phyloP scores from a whole-genome alignment of 2,113 vertebrate genomes.

The Pavo muticus region DNA sequence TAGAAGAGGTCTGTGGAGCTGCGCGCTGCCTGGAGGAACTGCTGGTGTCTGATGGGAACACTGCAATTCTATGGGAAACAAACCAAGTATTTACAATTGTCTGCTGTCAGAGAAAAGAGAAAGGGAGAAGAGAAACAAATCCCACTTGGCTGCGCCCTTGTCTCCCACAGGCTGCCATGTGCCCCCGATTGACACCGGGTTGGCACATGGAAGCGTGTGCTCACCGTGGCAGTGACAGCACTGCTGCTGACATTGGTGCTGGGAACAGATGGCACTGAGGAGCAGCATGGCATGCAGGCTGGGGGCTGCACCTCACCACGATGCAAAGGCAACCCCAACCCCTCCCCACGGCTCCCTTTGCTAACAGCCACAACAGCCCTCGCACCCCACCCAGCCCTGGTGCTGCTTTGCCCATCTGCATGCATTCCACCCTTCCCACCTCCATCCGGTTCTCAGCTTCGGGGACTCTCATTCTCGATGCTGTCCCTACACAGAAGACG shows the following conservation, averaged over 20 bases:
- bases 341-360: too few species aligned
- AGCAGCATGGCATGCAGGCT: fast-evolving
- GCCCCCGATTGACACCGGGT: neutral
- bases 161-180: neutral
- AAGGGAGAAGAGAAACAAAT: neutral
- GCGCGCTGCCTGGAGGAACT: fast-evolving
- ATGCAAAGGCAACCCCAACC: neutral
- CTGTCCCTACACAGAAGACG: neutral
- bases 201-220: fast-evolving
- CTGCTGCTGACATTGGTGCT: neutral
- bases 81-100: fast-evolving
- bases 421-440: neutral
- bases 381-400: neutral
- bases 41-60: neutral
- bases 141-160: neutral
- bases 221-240: fast-evolving
- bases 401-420: neutral
- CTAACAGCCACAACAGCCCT: neutral
- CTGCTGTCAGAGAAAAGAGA: neutral
- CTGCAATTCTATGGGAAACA: neutral
- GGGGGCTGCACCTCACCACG: neutral
- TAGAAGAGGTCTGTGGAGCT: neutral
- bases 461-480: too few species aligned
- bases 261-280: neutral
- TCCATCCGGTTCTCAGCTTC: neutral